Base-by-base conservation (phyloP, 2,888 invertebrate species). In the Rotaria macrura region DNA sequence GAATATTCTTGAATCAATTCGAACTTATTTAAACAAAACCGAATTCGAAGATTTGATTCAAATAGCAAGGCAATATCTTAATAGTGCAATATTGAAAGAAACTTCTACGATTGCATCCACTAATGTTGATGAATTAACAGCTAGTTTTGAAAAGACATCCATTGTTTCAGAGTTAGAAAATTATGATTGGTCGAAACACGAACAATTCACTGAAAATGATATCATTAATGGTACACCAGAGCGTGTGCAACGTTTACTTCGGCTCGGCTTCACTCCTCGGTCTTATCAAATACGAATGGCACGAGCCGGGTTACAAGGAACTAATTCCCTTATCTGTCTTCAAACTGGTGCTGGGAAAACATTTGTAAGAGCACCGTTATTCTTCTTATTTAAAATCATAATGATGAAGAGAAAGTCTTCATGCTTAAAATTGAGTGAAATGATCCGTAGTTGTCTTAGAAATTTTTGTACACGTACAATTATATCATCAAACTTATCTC, bases 341-440 rank as follows among this genome's bases (percentile, higher is more conserved):
- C 79, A 79, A 79, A 79, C 79, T 43, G 79, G 79, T 43, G 23
- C 79, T 23, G 79, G 79, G 12, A 79, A 79, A 79, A 79, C 79
- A 25, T 79, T 40, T 25, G 79, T 79, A 79, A 79, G 79, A 25
- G 25, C 25, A 34, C 17, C 20, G 34, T 9, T 9, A n/a, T n/a
- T n/a, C n/a, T n/a, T n/a, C n/a, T n/a, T n/a, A n/a, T n/a, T n/a
- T n/a, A n/a, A n/a, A n/a, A n/a, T n/a, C 9, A 47, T 4, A 47
- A 9, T 47, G 14, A 47, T 12, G 9, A 47, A 4, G 47, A 47
- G 47, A 9, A 47, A 47, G 14, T 14, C 14, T 47, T 47, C 10
- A 47, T 14, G 14, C 14, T 12, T 12, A 47, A 47, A 9, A 47
- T 47, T 47, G 14, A 47, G 14, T 14, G 14, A 47, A 47, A 47